Evolutionary conservation across 64 coral and sea anemone species (phyloP).

Genomic region (Hydrozoanthus tunicans): DNA sequence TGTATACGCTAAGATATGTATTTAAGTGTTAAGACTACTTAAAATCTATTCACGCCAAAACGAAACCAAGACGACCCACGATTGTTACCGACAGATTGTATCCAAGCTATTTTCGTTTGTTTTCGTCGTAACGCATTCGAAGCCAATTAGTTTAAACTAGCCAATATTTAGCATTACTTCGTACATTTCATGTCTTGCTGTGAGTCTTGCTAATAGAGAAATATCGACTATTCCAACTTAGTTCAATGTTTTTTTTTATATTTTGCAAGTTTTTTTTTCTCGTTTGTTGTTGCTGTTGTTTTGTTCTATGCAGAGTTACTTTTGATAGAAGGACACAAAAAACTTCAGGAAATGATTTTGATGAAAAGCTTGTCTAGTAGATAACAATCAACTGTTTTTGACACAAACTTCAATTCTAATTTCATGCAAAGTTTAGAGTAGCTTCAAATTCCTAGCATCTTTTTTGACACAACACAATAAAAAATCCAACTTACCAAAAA

Average conservation of each 20-base stretch:
- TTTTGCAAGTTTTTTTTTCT: background rate
- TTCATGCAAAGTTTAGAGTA: background rate
- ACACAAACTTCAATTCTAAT: background rate
- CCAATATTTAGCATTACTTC: slow-evolving; percentile 5
- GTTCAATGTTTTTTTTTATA: background rate
- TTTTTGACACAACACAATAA: background rate
- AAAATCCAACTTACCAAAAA: background rate
- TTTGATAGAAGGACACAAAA: background rate
- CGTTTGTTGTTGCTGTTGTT: background rate
- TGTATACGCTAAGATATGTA: no score
- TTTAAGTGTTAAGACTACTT: background rate
- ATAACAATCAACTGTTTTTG: slow-evolving; percentile 30
- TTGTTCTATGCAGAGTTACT: background rate
- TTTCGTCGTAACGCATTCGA: background rate
- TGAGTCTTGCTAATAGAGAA: background rate
- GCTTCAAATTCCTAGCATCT: background rate
- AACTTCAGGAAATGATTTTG: background rate
- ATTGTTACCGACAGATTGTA: background rate
- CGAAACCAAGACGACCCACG: no score
- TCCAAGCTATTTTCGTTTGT: background rate
- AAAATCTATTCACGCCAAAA: no score
- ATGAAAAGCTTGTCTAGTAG: background rate
- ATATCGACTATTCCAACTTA: background rate
- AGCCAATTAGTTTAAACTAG: background rate
- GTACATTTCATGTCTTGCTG: slow-evolving; percentile 18